phyloP scores from a whole-genome alignment of 2,888 invertebrate genomes.

The Drosophila peninsularis region DNA sequence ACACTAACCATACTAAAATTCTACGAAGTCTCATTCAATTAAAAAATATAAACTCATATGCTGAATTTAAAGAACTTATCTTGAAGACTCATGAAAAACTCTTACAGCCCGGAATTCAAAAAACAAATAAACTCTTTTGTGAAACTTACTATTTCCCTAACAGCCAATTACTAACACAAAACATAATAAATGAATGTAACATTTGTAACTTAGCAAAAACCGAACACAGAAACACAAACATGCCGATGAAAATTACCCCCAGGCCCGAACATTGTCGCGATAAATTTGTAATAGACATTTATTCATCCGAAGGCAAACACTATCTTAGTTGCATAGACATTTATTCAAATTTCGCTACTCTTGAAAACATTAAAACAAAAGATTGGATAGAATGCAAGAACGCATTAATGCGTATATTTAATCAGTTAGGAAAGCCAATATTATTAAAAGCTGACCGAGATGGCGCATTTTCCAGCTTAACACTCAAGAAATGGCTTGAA shows the following conservation, averaged over 20 bases:
- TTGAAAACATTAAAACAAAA: slow-evolving; percentile 1
- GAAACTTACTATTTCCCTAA: too few relatives aligned
- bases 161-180: too few relatives aligned
- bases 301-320: not conserved
- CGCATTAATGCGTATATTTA: not conserved
- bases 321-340: too few relatives aligned
- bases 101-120: too few relatives aligned
- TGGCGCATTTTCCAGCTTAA: not conserved
- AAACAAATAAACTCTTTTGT: too few relatives aligned
- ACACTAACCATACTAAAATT: too few relatives aligned
- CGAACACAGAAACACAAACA: not conserved
- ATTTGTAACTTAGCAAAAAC: slow-evolving; percentile 1
- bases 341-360: not conserved
- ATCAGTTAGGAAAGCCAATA: not conserved
- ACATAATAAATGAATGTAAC: not conserved
- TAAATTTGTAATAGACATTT: slow-evolving; percentile 1
- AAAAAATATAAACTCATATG: too few relatives aligned
- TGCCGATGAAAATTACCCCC: not conserved
- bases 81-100: too few relatives aligned
- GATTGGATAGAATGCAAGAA: not conserved
- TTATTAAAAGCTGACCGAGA: not conserved
- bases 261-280: not conserved
- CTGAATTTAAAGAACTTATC: too few relatives aligned
- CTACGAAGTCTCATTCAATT: too few relatives aligned
- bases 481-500: not conserved